phyloP scores from a whole-genome alignment of 2,888 invertebrate species.

The Tortricodes alternella region DNA sequence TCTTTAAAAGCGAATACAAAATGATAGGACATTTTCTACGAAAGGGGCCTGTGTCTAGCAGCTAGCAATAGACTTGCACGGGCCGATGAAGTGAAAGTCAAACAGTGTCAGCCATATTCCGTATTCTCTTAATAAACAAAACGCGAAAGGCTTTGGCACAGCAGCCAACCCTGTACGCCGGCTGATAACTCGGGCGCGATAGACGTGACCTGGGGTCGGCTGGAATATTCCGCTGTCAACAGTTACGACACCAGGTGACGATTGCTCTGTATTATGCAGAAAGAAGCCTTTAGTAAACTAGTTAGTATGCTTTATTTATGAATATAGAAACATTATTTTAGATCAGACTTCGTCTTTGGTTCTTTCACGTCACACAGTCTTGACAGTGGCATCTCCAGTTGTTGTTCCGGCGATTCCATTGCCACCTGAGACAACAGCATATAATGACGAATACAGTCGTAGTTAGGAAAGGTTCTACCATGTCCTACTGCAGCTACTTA shows the following conservation, averaged over 20 bases:
- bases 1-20: too few species aligned
- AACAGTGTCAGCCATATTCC: too few species aligned
- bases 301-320: too few species aligned
- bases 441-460: constrained; percentile 13
- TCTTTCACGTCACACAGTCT: neutral
- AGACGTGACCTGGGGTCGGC: constrained; percentile 37
- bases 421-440: constrained; percentile 14
- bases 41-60: too few species aligned
- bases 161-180: constrained; percentile 38
- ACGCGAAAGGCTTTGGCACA: neutral
- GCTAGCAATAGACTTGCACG: too few species aligned
- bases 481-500: too few species aligned
- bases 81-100: too few species aligned
- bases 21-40: too few species aligned
- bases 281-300: too few species aligned
- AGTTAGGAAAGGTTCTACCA: too few species aligned
- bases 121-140: too few species aligned
- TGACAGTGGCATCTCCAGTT: constrained; percentile 12
- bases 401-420: neutral
- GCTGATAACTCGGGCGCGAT: constrained; percentile 32
- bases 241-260: constrained; percentile 39
- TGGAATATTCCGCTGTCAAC: constrained; percentile 47
- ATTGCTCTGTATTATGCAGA: neutral
- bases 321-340: too few species aligned
- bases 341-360: neutral